phyloP scores from a whole-genome alignment of 2,888 invertebrate genomes.

The Nymphalis urticae region DNA sequence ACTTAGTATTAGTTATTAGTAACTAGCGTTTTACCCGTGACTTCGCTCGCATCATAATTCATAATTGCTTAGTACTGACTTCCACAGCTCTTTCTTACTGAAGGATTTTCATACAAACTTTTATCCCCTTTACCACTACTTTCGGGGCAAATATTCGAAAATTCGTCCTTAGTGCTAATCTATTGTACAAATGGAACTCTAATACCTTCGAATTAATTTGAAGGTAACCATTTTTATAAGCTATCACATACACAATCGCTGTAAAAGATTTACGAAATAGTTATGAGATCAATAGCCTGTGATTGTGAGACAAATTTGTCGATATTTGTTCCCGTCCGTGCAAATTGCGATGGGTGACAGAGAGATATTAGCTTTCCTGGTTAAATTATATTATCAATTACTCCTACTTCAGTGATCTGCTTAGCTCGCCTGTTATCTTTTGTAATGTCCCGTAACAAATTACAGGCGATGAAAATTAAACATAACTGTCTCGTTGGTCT shows the following conservation, averaged over 20 bases:
- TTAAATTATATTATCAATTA: conserved; percentile 75
- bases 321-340: conserved; percentile 68
- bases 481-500: background rate
- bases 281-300: conserved; percentile 51
- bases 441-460: conserved; percentile 44
- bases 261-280: conserved; percentile 16
- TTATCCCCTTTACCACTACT: too few relatives aligned
- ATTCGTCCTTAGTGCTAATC: too few relatives aligned
- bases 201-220: too few relatives aligned
- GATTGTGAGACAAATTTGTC: conserved; percentile 62
- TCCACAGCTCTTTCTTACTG: too few relatives aligned
- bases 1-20: too few relatives aligned
- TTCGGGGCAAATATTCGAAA: too few relatives aligned
- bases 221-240: background rate
- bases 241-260: background rate
- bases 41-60: too few relatives aligned
- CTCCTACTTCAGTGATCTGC: conserved; percentile 56
- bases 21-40: too few relatives aligned
- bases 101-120: too few relatives aligned
- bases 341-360: conserved; percentile 64
- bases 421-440: conserved; percentile 59
- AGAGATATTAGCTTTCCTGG: conserved; percentile 71
- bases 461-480: conserved; percentile 32
- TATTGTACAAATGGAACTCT: too few relatives aligned
- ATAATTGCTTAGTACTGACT: too few relatives aligned